Base-by-base conservation (phyloP, 2,113 vertebrate genomes). In the Bujurquina vittata region DNA sequence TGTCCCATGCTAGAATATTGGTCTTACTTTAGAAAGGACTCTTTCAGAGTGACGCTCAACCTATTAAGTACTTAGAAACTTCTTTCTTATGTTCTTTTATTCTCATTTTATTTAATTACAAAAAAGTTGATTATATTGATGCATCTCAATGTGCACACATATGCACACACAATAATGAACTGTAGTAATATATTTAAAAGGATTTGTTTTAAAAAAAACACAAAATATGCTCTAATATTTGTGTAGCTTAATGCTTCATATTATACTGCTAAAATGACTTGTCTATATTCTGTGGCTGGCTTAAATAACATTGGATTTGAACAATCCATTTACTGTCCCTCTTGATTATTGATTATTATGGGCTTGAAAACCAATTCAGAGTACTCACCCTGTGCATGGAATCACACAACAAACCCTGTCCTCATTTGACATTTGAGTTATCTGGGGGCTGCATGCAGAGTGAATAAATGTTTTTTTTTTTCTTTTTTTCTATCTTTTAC, bases 281-380 rank as follows among this genome's bases (percentile, higher is more conserved):
- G 5, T 49, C 46, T 15, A 49, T 49, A 49, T 49, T 49, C 46
- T 49, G 46, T 17, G 14, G 15, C 2, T 49, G 43, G 11, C 43
- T 15, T 15, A 46, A 2, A 46, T 4, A 12, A 46, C 46, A 17
- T 5, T 17, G 15, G 46, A 49, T 4, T 17, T 49, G 15, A 49
- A 49, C 5, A 49, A 6, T 49, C 15, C 54, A 33, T 17, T 61
- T 69, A 62, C 74, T 92, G 81, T 89, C 58, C 61, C n/a, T 61
- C 26, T 76, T 61, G 73, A 82, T 26, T 26, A 80, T 18, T 69
- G 26, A 84, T 77, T 61, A 84, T 82, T 79, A 59, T 84, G 72
- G 31, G 59, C 43, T 49, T 37, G 10, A 56, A 84, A 83, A 81
- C 69, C 31, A 46, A 88, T 69, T 57, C 55, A 43, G 5, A 49